phyloP scores from a whole-genome alignment of 2,113 vertebrate species.

The Macheiramphus alcinus region DNA sequence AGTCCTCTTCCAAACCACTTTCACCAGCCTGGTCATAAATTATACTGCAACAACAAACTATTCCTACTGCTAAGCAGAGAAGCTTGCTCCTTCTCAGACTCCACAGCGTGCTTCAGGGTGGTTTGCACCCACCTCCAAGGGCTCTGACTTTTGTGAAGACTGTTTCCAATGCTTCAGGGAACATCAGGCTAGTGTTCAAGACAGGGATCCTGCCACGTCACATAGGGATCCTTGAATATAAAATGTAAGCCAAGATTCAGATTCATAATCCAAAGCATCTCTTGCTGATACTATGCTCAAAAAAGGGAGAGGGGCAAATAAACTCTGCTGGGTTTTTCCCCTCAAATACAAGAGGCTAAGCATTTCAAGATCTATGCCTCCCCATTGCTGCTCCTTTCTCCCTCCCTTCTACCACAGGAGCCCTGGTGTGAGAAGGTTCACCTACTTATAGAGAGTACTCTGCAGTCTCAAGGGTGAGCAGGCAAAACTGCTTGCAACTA shows the following conservation, averaged over 20 bases:
- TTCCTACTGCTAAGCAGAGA: not conserved
- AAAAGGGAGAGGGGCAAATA: not conserved
- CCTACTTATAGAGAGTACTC: not conserved
- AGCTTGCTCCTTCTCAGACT: not conserved
- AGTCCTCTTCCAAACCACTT: not conserved
- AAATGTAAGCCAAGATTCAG: not conserved
- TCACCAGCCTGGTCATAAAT: not conserved
- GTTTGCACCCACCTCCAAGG: not conserved
- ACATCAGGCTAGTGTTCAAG: not conserved
- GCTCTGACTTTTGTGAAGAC: not conserved
- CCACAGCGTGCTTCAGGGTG: fast-evolving
- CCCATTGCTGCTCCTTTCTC: not conserved
- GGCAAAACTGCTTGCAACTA: not conserved
- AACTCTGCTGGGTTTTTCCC: not conserved
- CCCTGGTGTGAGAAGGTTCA: not conserved
- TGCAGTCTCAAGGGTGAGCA: not conserved
- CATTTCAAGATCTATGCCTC: not conserved
- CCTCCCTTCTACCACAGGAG: not conserved
- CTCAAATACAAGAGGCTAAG: not conserved
- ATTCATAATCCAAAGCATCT: not conserved
- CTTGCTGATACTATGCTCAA: not conserved
- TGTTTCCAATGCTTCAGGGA: not conserved
- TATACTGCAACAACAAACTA: not conserved
- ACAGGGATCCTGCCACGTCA: not conserved
- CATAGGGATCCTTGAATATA: not conserved